Percentiles rank a stretch among this genome's conserved stretches.
Conservation (phyloP, 2,113 vertebrate species). For the Melanerpes aurifrons region DNA sequence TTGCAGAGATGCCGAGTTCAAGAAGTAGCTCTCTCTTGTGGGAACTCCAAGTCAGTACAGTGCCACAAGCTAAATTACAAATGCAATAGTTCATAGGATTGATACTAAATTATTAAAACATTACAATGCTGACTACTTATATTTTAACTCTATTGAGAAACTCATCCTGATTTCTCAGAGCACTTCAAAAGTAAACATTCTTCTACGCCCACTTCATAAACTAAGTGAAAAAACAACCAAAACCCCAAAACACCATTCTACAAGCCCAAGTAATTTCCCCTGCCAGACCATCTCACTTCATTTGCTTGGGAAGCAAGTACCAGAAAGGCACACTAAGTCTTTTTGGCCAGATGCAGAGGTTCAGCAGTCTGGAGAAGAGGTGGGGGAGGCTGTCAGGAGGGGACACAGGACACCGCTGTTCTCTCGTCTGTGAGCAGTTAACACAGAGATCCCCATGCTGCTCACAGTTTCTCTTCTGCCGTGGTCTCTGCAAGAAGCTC, state of each 20-base stretch:
- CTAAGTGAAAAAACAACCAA: neutral
- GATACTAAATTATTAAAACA: neutral
- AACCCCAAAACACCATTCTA: neutral
- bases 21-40: neutral
- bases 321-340: neutral
- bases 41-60: neutral
- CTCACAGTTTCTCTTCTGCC: neutral
- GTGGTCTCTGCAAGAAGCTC: neutral
- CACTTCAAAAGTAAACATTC: neutral
- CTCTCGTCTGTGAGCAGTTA: neutral
- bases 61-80: neutral
- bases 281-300: neutral
- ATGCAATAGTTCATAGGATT: neutral
- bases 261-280: neutral
- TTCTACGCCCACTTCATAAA: neutral
- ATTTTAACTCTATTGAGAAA: neutral
- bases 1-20: neutral
- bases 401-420: neutral
- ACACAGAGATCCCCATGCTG: accelerated
- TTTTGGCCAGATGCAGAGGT: neutral
- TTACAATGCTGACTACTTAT: neutral
- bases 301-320: neutral
- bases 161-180: neutral
- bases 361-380: neutral
- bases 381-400: neutral